Evolutionary conservation across 2,797 vertebrate species (phyloP), one percentile per base, ranked within the genome.

Genomic region (Cheirogaleus major): DNA sequence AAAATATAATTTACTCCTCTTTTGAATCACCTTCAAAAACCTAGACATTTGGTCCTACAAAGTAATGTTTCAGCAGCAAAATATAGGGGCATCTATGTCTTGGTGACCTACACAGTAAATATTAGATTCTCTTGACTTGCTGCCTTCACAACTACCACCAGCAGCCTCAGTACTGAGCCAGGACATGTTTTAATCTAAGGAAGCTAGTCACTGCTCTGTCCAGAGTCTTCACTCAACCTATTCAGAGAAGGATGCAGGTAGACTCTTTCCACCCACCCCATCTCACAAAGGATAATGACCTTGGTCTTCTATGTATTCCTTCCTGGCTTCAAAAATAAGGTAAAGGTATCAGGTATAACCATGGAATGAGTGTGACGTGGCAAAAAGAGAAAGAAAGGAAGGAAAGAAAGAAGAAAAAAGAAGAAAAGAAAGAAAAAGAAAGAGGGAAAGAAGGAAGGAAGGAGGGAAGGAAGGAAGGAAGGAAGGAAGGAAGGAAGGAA

Each of bases 11-110:
- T 57, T 92, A 95, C 55, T 91, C 32, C 35, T 93, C 55, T 96
- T 96, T 94, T 95, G 95, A 93, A 89, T 95, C 80, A 94, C 94
- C 78, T 96, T 97, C 82, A 95, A 75, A 96, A 89, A 94, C 41
- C 41, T 59, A 83, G 80, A 73, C 27, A 75, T 92, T 91, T 61
- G 12, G 55, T 82, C 79, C 89, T 96, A 61, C 70, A 55, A 93
- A 92, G 38, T 85, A 25, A 12, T 89, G 45, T 95, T 97, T 79
- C 76, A 88, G 23, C 69, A 72, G 35, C 38, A 96, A 93, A 96
- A 95, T 95, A 65, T 30, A 25, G 80, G 15, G 38, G 91, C 12
- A 0, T 57, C 22, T 27, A 80, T 30, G 11, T 92, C 86, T 93
- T 84, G 38, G 55, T 91, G 91, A 97, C 84, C 38, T 89, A 14